A percentile compares a stretch with the other conserved stretches of the same genome.
These are phyloP conservation scores for Peromyscus polionotus DNA, from an alignment of 2,113 vertebrate genomes.

Conservation along the genomic window DNA sequence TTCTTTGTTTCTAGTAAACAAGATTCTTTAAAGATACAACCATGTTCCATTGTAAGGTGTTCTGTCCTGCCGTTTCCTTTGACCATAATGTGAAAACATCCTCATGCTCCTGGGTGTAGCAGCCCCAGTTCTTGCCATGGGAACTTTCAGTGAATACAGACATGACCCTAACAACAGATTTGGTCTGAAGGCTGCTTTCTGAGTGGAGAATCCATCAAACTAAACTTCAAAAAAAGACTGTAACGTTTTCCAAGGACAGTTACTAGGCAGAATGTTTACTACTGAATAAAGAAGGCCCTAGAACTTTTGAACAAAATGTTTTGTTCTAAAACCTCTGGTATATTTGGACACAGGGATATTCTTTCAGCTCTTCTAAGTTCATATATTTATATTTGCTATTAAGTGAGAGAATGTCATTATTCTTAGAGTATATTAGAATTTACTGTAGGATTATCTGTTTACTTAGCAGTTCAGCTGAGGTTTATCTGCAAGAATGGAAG, in stretches of 20 bases:
- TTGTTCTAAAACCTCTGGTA: background rate
- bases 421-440: background rate
- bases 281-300: background rate
- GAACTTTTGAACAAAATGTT: conserved; percentile 15
- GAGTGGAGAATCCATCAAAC: background rate
- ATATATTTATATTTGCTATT: background rate
- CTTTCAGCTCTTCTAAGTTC: background rate
- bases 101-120: background rate
- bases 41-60: background rate
- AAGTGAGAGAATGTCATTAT: background rate
- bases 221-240: background rate
- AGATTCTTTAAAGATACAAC: background rate
- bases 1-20: conserved; percentile 38
- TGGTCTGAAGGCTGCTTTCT: background rate
- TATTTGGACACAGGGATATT: background rate
- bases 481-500: background rate
- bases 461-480: background rate
- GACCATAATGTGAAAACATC: background rate
- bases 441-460: background rate
- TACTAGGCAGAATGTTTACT: background rate
- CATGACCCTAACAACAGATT: background rate
- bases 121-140: background rate
- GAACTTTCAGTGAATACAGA: background rate
- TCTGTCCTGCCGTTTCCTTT: background rate
- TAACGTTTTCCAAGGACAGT: background rate